phyloP scores from a whole-genome alignment of 2,797 vertebrate species.

The Lithobates sylvaticus region DNA sequence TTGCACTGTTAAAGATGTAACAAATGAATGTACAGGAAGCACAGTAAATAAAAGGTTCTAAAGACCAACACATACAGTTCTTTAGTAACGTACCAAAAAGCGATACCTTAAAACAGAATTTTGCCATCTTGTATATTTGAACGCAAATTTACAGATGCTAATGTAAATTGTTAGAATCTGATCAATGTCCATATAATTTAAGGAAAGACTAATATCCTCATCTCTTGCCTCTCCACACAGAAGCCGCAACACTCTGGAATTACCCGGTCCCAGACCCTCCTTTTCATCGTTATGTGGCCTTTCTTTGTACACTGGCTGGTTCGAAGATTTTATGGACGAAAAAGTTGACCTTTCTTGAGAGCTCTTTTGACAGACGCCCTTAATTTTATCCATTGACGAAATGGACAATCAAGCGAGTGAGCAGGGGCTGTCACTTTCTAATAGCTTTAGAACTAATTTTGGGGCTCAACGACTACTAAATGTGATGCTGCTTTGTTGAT shows the following conservation, averaged over 20 bases:
- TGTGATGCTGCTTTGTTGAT: not conserved
- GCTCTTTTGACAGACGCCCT: not conserved
- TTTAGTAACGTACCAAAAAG: too few relatives aligned
- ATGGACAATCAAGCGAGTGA: not conserved
- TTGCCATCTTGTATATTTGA: not conserved
- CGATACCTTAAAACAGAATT: not conserved
- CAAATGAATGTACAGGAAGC: too few relatives aligned
- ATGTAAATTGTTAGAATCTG: not conserved
- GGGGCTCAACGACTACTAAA: not conserved
- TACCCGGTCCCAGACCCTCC: slow-evolving; percentile 76
- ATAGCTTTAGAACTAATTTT: not conserved
- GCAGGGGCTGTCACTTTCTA: not conserved
- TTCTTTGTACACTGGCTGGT: slow-evolving; percentile 87
- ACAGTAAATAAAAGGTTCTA: too few relatives aligned
- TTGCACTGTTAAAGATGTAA: too few relatives aligned
- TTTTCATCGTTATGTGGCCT: slow-evolving; percentile 91
- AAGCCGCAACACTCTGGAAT: slow-evolving; percentile 75
- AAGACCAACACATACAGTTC: too few relatives aligned
- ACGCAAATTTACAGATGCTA: not conserved
- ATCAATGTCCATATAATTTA: not conserved
- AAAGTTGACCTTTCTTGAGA: slow-evolving; percentile 68
- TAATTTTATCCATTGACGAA: not conserved
- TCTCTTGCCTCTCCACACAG: slow-evolving; percentile 65
- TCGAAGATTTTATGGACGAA: slow-evolving; percentile 73
- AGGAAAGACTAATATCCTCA: not conserved